Evolutionary conservation across 1,140 invertebrate species (phyloP), one percentile per base, ranked within the genome.

Genomic region (Magallana ariakensis): DNA sequence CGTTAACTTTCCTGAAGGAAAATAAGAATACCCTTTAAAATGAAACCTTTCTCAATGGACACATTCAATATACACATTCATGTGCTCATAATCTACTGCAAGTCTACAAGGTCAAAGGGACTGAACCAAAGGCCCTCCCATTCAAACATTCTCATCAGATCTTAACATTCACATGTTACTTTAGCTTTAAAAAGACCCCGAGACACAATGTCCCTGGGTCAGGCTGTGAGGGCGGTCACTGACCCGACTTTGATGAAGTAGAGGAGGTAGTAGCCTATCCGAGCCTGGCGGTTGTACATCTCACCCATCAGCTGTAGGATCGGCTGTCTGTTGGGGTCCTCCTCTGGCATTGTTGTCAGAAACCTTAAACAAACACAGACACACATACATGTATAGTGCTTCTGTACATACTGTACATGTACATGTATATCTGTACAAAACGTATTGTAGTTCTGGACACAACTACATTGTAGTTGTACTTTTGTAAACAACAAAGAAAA

Each of bases 161-260:
- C 89, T 94, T 94, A 93, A 97, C 96, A 66, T 33, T 22, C 22
- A 26, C 7, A 11, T 10, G 7, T 22, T 70, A 55, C 9, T 57
- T 46, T 5, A 46, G 0, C 2, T 46, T 46, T 46, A 46, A 46
- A 46, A 46, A 0, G 33, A 2, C 33, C 33, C 33, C 1, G 33
- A 46, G 33, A 46, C 33, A 46, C 2, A 4, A 5, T 46, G 33
- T 46, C 33, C 2, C 33, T 46, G 33, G 33, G 1, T 46, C 33
- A 46, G 33, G 0, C 33, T 5, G 0, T 46, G 33, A 5, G 33
- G 0, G 33, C 5, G 33, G 1, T 46, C 33, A 89, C 91, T 87
- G 91, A 95, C 94, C 97, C 96, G 84, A 97, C 96, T 96, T 97
- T 97, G 70, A 98, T 95, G 94, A 97, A 98, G 94, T 98, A 99